Base-by-base conservation (phyloP, 2,113 vertebrate species). In the Tapirus terrestris region DNA sequence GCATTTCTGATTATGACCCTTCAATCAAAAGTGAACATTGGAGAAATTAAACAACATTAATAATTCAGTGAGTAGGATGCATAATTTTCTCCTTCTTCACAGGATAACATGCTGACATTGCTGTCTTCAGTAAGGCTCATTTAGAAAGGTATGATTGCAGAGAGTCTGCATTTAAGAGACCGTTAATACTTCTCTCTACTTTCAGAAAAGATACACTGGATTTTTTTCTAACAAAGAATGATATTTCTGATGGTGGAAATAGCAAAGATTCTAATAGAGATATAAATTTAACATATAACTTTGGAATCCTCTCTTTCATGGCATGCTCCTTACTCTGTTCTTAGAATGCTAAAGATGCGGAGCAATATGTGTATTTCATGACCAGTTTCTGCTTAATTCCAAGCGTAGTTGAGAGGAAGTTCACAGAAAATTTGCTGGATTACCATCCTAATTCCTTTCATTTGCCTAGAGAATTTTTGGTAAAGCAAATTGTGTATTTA, bases 1-100 rank as follows among this genome's bases (percentile, higher is more conserved):
- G 29, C 43, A 87, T 96, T 83, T 96, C 76, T 88, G 73, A 91
- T 94, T 81, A 89, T 73, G 94, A 96, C 60, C 25, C 85, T 97
- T 93, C 72, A 81, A 87, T 82, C 88, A 56, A 97, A 96, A 93
- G 61, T 36, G 68, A 96, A 85, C 82, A 61, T 63, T 72, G 48
- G 39, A 91, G 75, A 96, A 92, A 97, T 98, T 83, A 97, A 97
- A 77, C 29, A 14, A 36, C 48, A 95, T 96, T 96, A 96, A 96
- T 97, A 82, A 96, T 96, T 96, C 76, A 97, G 70, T 53, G 93
- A 84, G 56, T 58, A 65, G 58, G 67, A 80, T 94, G 70, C 48
- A 75, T 76, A 96, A 93, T 93, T 95, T 94, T 92, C 72, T 91
- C 77, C 73, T 94, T 83, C 39, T 75, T 97, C 86, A 86, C 27